phyloP scores from a whole-genome alignment of 2,797 vertebrate species.

The Hydrolagus colliei region DNA sequence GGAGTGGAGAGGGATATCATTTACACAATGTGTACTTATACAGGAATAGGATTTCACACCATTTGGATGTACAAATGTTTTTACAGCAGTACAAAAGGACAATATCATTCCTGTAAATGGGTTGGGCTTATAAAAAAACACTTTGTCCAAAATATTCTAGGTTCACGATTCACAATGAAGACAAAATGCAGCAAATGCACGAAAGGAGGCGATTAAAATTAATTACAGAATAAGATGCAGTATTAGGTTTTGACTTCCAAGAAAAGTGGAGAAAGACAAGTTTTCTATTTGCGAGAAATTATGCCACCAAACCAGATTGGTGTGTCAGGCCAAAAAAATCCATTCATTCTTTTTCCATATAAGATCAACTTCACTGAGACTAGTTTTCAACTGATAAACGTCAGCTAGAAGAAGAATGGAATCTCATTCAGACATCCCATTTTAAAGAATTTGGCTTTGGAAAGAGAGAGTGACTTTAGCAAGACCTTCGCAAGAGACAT shows the following conservation, averaged over 20 bases:
- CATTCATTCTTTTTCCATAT: not conserved
- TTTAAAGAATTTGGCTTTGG: no score
- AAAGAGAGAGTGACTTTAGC: no score
- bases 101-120: not conserved
- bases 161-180: not conserved
- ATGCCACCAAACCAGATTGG: not conserved
- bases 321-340: no score
- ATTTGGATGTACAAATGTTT: not conserved
- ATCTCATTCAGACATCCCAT: no score
- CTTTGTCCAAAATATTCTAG: not conserved
- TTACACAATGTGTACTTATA: no score
- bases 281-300: not conserved
- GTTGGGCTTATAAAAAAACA: not conserved
- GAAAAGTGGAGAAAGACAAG: not conserved
- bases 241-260: not conserved
- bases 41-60: not conserved
- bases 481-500: no score
- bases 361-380: not conserved
- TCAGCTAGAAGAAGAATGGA: no score
- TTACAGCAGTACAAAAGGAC: no score
- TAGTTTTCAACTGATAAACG: no score
- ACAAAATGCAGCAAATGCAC: not conserved
- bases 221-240: not conserved
- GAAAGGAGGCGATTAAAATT: not conserved
- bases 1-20: no score